phyloP scores from a whole-genome alignment of 92 coral and sea anemone genomes.

The Pocillopora meandrina region DNA sequence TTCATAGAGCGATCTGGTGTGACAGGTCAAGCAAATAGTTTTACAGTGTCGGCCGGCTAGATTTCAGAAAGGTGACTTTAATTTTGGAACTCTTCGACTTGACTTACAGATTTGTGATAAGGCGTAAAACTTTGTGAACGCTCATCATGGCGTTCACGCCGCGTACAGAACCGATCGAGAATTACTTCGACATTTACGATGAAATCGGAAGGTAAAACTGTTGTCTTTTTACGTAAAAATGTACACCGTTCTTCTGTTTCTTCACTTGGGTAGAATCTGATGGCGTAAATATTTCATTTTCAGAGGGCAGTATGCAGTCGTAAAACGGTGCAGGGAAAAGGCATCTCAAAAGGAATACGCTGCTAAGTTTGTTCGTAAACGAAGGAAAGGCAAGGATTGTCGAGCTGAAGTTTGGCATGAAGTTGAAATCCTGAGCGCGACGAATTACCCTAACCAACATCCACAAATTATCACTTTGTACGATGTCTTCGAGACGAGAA shows the following conservation, averaged over 20 bases:
- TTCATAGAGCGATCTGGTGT: constrained; percentile 22
- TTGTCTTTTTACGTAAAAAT: constrained; percentile 18
- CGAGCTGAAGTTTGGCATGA: constrained; percentile 93
- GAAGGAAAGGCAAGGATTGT: constrained; percentile 90
- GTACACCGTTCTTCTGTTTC: constrained; percentile 6
- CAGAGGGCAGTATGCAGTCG: constrained; percentile 92
- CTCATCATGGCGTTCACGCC: constrained; percentile 60
- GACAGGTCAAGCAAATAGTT: constrained; percentile 34
- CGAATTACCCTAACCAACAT: constrained; percentile 78
- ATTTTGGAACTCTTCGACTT: background rate
- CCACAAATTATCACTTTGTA: constrained; percentile 77
- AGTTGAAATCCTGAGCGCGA: constrained; percentile 78
- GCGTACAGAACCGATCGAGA: constrained; percentile 74
- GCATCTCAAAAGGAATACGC: constrained; percentile 75
- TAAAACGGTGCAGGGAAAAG: constrained; percentile 72
- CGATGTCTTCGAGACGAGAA: constrained; percentile 88
- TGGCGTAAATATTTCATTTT: background rate
- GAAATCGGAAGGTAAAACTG: constrained; percentile 81
- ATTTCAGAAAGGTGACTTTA: constrained; percentile 11
- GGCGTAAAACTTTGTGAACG: background rate
- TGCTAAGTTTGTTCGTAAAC: constrained; percentile 86
- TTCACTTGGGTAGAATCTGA: background rate
- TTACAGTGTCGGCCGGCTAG: background rate
- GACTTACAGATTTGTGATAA: constrained; percentile 6
- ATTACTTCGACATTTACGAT: constrained; percentile 76